Evolutionary conservation across 2,888 invertebrate species (phyloP), one percentile per base, ranked within the genome.

Genomic region (Pterostichus madidus): DNA sequence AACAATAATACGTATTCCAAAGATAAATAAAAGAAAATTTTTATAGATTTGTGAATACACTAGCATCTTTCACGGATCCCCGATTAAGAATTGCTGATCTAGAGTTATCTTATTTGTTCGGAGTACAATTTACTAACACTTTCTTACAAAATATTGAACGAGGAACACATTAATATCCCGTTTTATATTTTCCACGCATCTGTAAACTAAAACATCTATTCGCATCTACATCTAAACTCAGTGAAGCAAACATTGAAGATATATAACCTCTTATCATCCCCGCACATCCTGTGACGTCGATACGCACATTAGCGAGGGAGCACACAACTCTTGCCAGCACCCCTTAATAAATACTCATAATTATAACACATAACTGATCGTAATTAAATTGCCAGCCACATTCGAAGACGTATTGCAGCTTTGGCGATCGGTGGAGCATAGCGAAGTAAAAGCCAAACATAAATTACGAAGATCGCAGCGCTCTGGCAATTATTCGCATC

Each of bases 351-450:
- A 89, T 89, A 89, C 88, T 86, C 87, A 86, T 89, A 89, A 89
- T 89, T 89, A 89, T 89, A 89, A 89, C 89, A 88, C 89, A 88
- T 89, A 88, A 73, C 79, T 80, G 88, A 88, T 88, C 86, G 89
- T 89, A 89, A 89, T 89, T 89, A 89, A 89, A 89, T 89, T 87
- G 88, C 88, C 86, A 87, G 87, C 87, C 86, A 86, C 86, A 87
- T 87, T 86, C 86, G 87, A 88, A 87, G 87, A 88, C 85, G 84
- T 85, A 85, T 85, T 85, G 84, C 86, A 83, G 87, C 87, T 87
- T 88, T 88, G 86, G 87, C 80, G 85, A 85, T 86, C 86, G 87
- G 84, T 88, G 87, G 85, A 86, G 86, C 86, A 88, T 79, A 35
- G 71, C 80, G 31, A 87, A 88, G 88, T 86, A 87, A 86, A 84